A percentile compares a stretch with the other conserved stretches of the same genome.
Evolutionary conservation across 2,888 invertebrate genomes (phyloP).

Genomic region (Syritta pipiens): DNA sequence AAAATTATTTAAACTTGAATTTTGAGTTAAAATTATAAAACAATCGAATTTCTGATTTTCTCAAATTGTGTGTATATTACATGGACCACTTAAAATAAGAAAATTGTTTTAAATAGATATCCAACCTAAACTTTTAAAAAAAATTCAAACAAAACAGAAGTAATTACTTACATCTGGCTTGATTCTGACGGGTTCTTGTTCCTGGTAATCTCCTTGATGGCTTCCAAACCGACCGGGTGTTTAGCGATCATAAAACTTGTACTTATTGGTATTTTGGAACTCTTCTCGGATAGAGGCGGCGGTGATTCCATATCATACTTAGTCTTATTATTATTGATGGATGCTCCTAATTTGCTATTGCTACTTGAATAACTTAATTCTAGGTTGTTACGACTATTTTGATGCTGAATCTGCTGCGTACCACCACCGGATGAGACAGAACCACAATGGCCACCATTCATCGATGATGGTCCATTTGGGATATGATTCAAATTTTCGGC

Average conservation of each 20-base stretch:
- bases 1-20: neutral
- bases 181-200: constrained; percentile 81
- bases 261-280: constrained; percentile 76
- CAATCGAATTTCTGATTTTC: too few relatives aligned
- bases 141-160: too few relatives aligned
- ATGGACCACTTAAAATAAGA: too few relatives aligned
- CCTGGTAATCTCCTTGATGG: constrained; percentile 87
- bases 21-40: neutral
- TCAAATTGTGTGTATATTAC: too few relatives aligned
- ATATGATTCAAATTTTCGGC: constrained; percentile 71
- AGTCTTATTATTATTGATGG: constrained; percentile 76
- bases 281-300: constrained; percentile 69
- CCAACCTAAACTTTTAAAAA: too few relatives aligned
- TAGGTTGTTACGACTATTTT: constrained; percentile 75
- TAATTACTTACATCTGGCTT: constrained; percentile 79
- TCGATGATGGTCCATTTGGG: constrained; percentile 66
- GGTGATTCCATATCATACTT: constrained; percentile 74
- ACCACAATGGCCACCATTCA: constrained; percentile 70
- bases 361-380: constrained; percentile 77
- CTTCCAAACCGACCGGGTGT: constrained; percentile 88
- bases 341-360: constrained; percentile 77
- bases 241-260: constrained; percentile 79
- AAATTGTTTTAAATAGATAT: too few relatives aligned
- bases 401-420: constrained; percentile 45
- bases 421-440: constrained; percentile 70